Evolutionary conservation across 64 coral and sea anemone genomes (phyloP), one percentile per base, ranked within the genome.

Genomic region (Catalaphyllia jardinei): DNA sequence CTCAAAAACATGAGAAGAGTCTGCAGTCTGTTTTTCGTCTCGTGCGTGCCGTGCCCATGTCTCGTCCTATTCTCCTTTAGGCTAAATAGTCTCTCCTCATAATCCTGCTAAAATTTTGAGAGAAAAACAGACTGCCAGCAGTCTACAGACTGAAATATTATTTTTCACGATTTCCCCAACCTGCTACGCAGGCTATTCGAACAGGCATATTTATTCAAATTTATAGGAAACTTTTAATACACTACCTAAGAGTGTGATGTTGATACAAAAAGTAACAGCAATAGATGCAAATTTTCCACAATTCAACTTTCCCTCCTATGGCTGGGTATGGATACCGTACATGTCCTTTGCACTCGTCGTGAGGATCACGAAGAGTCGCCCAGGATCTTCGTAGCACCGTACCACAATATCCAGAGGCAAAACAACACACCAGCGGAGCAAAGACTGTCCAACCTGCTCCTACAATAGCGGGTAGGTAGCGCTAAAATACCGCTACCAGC

Each of bases 401-500:
- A 14, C 94, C 94, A 55, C 94, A 96, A 62, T 96, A 96, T 30
- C 94, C 94, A 8, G 94, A 96, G 13, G 74, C 91, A 38, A 93
- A 78, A n/a, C 94, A 96, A 60, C 88, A 88, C 4, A 96, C 0
- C 18, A 96, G 85, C 55, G 93, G 28, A 10, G 52, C 75, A 29
- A 96, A 20, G 9, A 91, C 94, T 0, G 87, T 90, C 87, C 91
- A 92, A 33, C 94, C 94, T 31, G 91, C 76, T 60, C 75, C 31
- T 2, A 93, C 91, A 20, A 96, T 96, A 4, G 94, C 94, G 11
- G 91, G n/a, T 81, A 29, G 94, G 94, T 29, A 96, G 55, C 14
- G 94, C 94, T 52, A 96, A 89, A 0, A 96, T 91, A 2, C 94
- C 94, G 71, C 94, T 96, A 17, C 94, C 94, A 62, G 94, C 94